Conservation (phyloP, 2,888 invertebrate species). For the Aphodius sticticus region DNA sequence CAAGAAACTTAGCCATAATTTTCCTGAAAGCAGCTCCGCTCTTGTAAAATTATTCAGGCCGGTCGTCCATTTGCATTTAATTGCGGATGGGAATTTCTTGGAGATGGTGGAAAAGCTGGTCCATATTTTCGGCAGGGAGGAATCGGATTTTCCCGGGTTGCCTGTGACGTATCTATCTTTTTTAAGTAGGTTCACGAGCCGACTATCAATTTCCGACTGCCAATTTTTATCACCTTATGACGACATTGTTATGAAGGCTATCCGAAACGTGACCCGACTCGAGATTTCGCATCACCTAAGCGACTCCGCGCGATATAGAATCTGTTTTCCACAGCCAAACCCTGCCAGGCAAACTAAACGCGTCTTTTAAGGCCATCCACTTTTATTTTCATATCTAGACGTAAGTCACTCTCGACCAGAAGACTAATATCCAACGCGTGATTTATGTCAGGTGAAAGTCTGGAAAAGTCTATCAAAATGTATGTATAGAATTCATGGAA, state of each 20-base stretch:
- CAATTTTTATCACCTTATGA: constrained; percentile 4
- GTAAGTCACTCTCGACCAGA: background rate
- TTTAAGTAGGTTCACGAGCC: background rate
- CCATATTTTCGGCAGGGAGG: background rate
- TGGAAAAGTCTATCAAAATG: no score
- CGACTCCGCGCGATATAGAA: background rate
- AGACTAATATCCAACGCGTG: background rate
- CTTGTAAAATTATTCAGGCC: background rate
- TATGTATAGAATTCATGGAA: no score
- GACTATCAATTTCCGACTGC: constrained; percentile 4
- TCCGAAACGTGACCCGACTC: background rate
- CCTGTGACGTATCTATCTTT: background rate
- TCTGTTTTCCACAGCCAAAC: background rate
- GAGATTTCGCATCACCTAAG: background rate
- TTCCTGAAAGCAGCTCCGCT: background rate
- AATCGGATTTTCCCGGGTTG: background rate
- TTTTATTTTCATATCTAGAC: background rate
- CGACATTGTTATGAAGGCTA: constrained; percentile 4
- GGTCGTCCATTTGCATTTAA: constrained; percentile 4
- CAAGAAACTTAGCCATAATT: no score
- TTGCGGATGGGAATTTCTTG: background rate
- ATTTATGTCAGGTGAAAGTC: no score
- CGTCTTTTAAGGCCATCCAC: background rate
- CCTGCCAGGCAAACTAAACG: background rate
- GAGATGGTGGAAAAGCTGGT: background rate